Conservation (phyloP, 2,888 invertebrate genomes). For the Heliconius cydno region DNA sequence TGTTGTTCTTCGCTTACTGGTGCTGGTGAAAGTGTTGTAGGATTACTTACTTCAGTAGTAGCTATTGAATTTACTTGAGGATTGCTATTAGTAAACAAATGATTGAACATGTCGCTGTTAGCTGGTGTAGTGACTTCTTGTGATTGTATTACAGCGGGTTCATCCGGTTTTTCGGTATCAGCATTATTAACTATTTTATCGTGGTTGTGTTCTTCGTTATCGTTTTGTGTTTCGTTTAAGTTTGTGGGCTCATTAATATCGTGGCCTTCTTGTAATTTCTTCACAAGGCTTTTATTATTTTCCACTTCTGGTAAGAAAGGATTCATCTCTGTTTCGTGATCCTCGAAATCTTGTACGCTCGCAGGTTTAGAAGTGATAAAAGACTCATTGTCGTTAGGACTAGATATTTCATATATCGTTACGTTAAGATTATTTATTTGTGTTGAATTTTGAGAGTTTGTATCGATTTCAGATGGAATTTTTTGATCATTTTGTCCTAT, state of each 20-base stretch:
- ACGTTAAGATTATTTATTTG: conserved; percentile 70
- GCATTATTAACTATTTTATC: conserved; percentile 35
- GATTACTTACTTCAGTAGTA: conserved; percentile 44
- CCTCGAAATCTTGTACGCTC: conserved; percentile 67
- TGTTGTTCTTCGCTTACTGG: conserved; percentile 41
- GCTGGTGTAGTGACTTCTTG: conserved; percentile 43
- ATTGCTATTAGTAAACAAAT: conserved; percentile 54
- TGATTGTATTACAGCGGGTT: conserved; percentile 26
- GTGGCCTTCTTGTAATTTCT: conserved; percentile 83
- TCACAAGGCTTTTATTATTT: conserved; percentile 83
- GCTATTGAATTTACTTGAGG: conserved; percentile 51
- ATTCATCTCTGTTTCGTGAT: conserved; percentile 84
- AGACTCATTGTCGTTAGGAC: conserved; percentile 61
- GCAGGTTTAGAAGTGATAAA: conserved; percentile 56
- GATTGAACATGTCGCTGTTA: conserved; percentile 53
- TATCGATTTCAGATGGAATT: conserved; percentile 34
- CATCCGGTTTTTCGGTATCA: conserved; percentile 30
- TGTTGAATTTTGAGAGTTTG: conserved; percentile 55
- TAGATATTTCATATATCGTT: conserved; percentile 76
- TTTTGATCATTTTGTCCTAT: conserved; percentile 27
- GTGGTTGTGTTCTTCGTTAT: conserved; percentile 61
- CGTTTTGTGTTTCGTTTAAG: conserved; percentile 75
- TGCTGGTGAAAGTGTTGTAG: conserved; percentile 31
- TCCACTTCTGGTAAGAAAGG: conserved; percentile 87
- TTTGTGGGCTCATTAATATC: conserved; percentile 70